Base-by-base conservation (phyloP, 2,797 vertebrate genomes). In the Sebastes steindachneri region DNA sequence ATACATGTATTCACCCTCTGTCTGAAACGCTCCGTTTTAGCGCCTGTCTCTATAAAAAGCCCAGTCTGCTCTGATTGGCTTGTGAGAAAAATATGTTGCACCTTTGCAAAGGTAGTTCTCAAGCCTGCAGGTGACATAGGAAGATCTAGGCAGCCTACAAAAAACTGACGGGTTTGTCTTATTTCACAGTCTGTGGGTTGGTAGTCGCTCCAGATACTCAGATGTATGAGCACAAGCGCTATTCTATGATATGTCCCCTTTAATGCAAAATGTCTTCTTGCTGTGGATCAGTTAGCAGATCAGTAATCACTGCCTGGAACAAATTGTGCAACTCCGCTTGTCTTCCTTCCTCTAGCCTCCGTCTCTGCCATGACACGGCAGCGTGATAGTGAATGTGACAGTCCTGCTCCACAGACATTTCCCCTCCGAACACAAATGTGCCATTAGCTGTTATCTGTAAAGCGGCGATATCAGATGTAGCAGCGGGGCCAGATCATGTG, bases 341-440 rank as follows among this genome's bases (percentile, higher is more conserved):
- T 79, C 73, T 59, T 68, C 63, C 59, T 58, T 72, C 31, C 11
- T 55, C 35, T 48, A 15, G 9, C 60, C 69, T 51, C 64, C 14
- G 25, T 69, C 73, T 73, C 45, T 57, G 9, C 5, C 2, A 1
- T 79, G 75, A 77, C 75, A 62, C 5, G 45, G 67, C 68, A 19
- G 72, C 29, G 41, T 82, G 59, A 80, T 37, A 73, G 63, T 54
- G 31, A 64, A 67, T 64, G n/a, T 79, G 85, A 85, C 84, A 81
- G 75, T 7, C 37, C 31, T 31, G 29, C 53, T 66, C 41, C 48
- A 35, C 77, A 58, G 65, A 60, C 14, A 2, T 28, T 21, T 9
- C 66, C 62, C 48, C 19, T 26, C 17, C 2, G 1, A 41, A 76
- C 55, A 58, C 29, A 77, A 77, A 83, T 74, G 55, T 82, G 76